These are phyloP conservation scores for Bellardia pandia DNA, from an alignment of 2,888 invertebrate species.

Conservation along the genomic window DNA sequence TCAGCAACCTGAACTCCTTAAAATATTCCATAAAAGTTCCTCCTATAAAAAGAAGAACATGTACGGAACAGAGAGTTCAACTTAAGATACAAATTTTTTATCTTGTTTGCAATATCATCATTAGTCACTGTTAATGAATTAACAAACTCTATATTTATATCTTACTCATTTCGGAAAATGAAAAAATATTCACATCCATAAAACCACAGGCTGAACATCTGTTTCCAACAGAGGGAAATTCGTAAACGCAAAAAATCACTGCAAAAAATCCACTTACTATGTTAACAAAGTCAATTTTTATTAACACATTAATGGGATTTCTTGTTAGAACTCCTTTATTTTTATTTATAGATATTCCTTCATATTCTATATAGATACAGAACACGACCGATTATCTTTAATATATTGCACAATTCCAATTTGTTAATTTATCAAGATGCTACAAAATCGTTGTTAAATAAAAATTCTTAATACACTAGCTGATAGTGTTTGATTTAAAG, in stretches of 20 bases:
- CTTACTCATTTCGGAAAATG: background rate
- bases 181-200: slow-evolving; percentile 45
- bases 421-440: slow-evolving; percentile 15
- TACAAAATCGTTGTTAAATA: slow-evolving; percentile 28
- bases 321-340: background rate
- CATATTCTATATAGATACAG: slow-evolving; percentile 31
- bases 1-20: slow-evolving; percentile 5
- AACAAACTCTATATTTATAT: background rate
- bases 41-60: slow-evolving; percentile 65
- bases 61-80: slow-evolving; percentile 64
- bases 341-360: slow-evolving; percentile 46
- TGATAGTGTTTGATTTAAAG: too few relatives aligned
- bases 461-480: too few relatives aligned
- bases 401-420: background rate
- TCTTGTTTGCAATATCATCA: slow-evolving; percentile 34
- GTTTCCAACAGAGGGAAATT: background rate
- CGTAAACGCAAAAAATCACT: background rate
- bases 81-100: background rate
- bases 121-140: slow-evolving; percentile 58
- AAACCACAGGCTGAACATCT: slow-evolving; percentile 54
- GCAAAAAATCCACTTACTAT: slow-evolving; percentile 42
- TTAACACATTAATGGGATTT: slow-evolving; percentile 53
- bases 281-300: slow-evolving; percentile 13
- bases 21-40: slow-evolving; percentile 72
- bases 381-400: slow-evolving; percentile 50